Conservation (phyloP, 2,888 invertebrate genomes). For the Galerucella nymphaeae region DNA sequence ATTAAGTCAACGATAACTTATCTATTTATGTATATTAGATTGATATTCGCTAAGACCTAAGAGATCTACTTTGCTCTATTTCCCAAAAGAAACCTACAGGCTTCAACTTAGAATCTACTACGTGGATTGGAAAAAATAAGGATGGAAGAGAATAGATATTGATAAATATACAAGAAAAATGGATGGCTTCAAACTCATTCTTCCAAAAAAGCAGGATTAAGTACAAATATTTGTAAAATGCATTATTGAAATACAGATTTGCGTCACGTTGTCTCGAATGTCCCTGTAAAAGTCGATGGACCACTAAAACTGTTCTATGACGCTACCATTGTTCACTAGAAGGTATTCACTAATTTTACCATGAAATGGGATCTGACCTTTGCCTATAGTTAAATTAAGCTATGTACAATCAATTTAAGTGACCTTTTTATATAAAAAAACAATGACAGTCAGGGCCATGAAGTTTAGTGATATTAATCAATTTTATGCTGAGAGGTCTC, state of each 20-base stretch:
- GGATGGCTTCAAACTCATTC: too few relatives aligned
- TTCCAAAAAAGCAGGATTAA: too few relatives aligned
- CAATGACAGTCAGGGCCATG: background rate
- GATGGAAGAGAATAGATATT: too few relatives aligned
- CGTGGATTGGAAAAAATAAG: too few relatives aligned
- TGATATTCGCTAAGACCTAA: too few relatives aligned
- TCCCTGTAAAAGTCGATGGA: background rate
- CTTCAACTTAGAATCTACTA: too few relatives aligned
- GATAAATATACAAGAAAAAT: too few relatives aligned
- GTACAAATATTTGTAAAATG: too few relatives aligned
- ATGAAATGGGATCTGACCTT: background rate
- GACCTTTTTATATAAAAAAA: conserved; percentile 1
- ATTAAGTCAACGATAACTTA: too few relatives aligned
- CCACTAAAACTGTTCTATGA: background rate
- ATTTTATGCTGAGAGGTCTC: background rate
- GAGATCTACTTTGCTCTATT: too few relatives aligned
- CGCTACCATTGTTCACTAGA: background rate
- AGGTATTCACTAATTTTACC: background rate
- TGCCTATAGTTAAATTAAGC: background rate
- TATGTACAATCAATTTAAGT: conserved; percentile 1
- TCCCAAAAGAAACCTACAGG: too few relatives aligned
- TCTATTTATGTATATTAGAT: too few relatives aligned
- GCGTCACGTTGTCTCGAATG: background rate
- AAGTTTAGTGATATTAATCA: background rate
- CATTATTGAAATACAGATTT: background rate